Evolutionary conservation across 53 echinoderm and acorn worm genomes (phyloP).

Genomic region (Mesocentrotus franciscanus): DNA sequence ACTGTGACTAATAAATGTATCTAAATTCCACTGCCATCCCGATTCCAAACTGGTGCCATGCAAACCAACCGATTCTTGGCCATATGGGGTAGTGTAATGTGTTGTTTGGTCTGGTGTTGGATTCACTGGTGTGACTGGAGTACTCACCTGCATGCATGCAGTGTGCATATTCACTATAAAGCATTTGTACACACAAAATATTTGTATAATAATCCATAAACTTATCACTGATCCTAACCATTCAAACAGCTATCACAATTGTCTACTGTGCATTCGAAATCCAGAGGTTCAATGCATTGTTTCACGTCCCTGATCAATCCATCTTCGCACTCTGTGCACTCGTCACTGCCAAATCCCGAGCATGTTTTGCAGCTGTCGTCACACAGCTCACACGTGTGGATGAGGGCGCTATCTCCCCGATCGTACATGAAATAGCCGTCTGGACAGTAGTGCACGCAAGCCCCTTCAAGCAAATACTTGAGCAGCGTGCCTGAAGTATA

Average conservation of each 20-base stretch:
- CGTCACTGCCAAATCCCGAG: constrained; percentile 67
- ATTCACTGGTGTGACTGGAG: too few species aligned
- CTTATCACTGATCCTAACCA: background rate
- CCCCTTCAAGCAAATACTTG: constrained; percentile 75
- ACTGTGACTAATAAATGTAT: too few species aligned
- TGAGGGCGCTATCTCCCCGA: background rate
- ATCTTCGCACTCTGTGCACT: constrained; percentile 72
- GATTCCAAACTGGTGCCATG: too few species aligned
- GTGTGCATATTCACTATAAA: too few species aligned
- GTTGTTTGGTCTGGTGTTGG: too few species aligned
- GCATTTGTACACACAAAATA: too few species aligned
- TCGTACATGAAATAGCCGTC: constrained; percentile 63
- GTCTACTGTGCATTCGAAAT: background rate
- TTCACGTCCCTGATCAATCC: background rate
- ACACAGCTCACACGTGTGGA: constrained; percentile 69
- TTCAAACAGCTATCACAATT: constrained; percentile 15
- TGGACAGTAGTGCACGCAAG: constrained; percentile 80
- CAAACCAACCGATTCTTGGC: too few species aligned
- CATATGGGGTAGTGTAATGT: too few species aligned
- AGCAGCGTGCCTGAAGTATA: background rate
- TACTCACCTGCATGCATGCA: too few species aligned
- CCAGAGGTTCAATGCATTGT: background rate
- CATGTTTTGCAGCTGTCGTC: constrained; percentile 64
- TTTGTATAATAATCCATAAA: too few species aligned
- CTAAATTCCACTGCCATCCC: too few species aligned